These are phyloP conservation scores for Erpetoichthys calabaricus DNA, from an alignment of 2,797 vertebrate species.

Conservation along the genomic window DNA sequence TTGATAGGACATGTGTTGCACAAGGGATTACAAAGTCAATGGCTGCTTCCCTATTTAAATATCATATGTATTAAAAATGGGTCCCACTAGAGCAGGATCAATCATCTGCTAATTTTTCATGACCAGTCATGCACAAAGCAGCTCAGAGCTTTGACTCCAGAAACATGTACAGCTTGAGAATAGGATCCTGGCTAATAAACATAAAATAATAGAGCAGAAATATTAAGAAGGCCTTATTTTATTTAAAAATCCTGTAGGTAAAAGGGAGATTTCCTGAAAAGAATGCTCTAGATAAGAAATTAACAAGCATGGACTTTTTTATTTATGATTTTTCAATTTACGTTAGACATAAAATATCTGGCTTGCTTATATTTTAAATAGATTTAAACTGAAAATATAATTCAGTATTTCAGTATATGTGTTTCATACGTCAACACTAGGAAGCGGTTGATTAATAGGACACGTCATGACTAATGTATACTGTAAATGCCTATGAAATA, in stretches of 20 bases:
- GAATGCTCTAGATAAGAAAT: background rate
- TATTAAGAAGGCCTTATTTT: conserved; percentile 20
- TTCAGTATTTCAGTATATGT: too few species aligned
- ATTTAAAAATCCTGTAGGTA: conserved; percentile 10
- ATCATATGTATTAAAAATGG: conserved; percentile 52
- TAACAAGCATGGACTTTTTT: background rate
- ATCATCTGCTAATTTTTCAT: conserved; percentile 60
- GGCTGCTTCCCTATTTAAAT: conserved; percentile 65
- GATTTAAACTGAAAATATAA: too few species aligned
- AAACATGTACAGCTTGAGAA: conserved; percentile 30
- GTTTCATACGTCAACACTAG: too few species aligned
- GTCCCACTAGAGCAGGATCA: conserved; percentile 48
- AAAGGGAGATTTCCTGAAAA: conserved; percentile 1
- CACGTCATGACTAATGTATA: too few species aligned
- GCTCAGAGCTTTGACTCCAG: conserved; percentile 38
- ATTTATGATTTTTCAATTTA: too few species aligned
- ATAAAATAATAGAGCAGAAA: conserved; percentile 32
- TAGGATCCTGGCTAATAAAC: conserved; percentile 25
- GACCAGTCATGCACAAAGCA: conserved; percentile 51
- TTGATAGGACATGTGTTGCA: conserved; percentile 45
- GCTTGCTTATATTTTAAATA: too few species aligned
- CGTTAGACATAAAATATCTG: too few species aligned
- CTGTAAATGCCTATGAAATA: too few species aligned
- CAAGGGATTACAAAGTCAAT: conserved; percentile 64
- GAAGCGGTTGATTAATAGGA: too few species aligned